Evolutionary conservation across 2,113 vertebrate species (phyloP).

Genomic region (Oostethus manadensis): DNA sequence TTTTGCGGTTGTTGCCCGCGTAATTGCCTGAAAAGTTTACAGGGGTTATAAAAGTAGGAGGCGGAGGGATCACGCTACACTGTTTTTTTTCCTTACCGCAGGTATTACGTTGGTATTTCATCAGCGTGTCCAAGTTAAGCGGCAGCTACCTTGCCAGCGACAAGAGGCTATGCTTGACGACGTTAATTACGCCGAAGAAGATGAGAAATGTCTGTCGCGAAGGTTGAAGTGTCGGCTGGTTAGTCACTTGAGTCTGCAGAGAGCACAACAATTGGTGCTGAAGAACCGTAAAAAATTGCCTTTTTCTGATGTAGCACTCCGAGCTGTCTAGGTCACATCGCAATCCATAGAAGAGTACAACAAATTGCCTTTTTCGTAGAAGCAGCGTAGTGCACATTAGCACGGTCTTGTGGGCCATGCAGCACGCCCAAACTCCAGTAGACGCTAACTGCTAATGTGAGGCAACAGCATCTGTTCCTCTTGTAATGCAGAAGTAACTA

Average conservation of each 20-base stretch:
- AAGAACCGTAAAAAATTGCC: too few relatives aligned
- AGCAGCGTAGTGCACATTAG: too few relatives aligned
- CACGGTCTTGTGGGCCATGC: too few relatives aligned
- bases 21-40: conserved; percentile 32
- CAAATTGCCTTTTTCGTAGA: too few relatives aligned
- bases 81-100: conserved; percentile 3
- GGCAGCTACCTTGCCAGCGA: conserved; percentile 18
- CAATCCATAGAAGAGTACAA: too few relatives aligned
- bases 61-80: conserved; percentile 2
- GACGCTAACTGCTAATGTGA: too few relatives aligned
- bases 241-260: not conserved
- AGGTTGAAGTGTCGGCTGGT: conserved; percentile 8
- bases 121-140: conserved; percentile 27
- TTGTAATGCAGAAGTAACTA: too few relatives aligned
- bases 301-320: too few relatives aligned
- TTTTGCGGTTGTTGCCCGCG: too few relatives aligned
- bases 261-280: not conserved
- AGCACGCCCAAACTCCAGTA: too few relatives aligned
- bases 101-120: conserved; percentile 36
- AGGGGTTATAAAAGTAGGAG: conserved; percentile 20
- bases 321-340: too few relatives aligned
- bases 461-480: too few relatives aligned
- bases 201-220: conserved; percentile 27
- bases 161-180: conserved; percentile 16
- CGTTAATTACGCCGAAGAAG: conserved; percentile 34